phyloP scores from a whole-genome alignment of 2,113 vertebrate genomes.

The Clarias gariepinus region DNA sequence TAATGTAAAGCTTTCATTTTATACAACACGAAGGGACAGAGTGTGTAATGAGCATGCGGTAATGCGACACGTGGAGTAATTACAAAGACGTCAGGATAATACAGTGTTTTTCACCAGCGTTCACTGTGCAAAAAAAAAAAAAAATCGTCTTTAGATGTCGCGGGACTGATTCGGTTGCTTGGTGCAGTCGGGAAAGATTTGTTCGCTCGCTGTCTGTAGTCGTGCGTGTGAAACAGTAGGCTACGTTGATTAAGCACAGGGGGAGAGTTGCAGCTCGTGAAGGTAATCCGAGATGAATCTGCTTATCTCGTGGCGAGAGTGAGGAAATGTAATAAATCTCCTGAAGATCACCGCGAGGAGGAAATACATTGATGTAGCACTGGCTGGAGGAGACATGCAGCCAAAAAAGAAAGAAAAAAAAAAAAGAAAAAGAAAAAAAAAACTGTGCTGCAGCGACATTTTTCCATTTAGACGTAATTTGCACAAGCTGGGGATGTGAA shows the following conservation, averaged over 20 bases:
- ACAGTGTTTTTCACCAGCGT: not conserved
- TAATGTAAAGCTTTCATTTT: not conserved
- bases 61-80: not conserved
- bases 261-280: slow-evolving; percentile 11
- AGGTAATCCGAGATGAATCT: slow-evolving; percentile 31
- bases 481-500: not conserved
- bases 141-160: not conserved
- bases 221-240: slow-evolving; percentile 19
- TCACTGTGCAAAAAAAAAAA: no score
- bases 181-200: not conserved
- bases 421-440: not conserved
- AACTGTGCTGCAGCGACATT: not conserved
- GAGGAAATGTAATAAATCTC: slow-evolving; percentile 33
- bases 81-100: not conserved
- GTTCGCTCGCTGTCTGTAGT: not conserved
- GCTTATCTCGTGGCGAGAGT: slow-evolving; percentile 20
- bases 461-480: slow-evolving; percentile 20
- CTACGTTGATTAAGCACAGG: slow-evolving; percentile 25
- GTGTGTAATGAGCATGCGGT: not conserved
- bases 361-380: slow-evolving; percentile 27
- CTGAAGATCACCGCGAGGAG: slow-evolving; percentile 18
- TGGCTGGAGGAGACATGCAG: slow-evolving; percentile 1
- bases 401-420: not conserved
- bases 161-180: not conserved
- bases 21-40: not conserved